Percentiles rank a stretch among this genome's conserved stretches.
These are phyloP conservation scores for Hydrochoerus hydrochaeris DNA, from an alignment of 2,113 vertebrate genomes.

Conservation along the genomic window DNA sequence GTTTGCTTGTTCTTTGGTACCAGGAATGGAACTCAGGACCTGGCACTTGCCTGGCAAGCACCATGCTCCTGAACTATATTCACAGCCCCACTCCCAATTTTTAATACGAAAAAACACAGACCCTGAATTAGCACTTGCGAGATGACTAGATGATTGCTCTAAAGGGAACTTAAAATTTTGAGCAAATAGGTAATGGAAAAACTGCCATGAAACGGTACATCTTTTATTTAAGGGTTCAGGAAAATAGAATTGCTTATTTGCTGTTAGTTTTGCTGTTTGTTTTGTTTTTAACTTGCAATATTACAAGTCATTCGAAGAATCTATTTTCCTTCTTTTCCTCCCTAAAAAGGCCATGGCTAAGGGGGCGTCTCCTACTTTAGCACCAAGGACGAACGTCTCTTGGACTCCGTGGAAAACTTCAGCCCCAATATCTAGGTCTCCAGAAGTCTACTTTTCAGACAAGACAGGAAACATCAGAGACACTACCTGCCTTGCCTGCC, in stretches of 20 bases:
- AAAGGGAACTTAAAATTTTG: neutral
- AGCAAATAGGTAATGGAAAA: neutral
- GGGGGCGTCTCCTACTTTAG: neutral
- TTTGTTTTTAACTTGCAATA: neutral
- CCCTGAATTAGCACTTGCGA: neutral
- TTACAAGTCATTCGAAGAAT: neutral
- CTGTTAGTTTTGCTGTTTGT: neutral
- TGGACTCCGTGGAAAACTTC: neutral
- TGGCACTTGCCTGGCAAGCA: no score
- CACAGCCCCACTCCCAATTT: neutral
- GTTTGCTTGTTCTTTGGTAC: no score
- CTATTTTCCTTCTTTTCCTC: neutral
- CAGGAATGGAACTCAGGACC: no score
- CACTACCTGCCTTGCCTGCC: slow-evolving; percentile 59
- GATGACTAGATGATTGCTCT: slow-evolving; percentile 4
- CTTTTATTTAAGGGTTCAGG: neutral
- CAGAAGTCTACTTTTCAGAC: neutral
- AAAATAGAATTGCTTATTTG: slow-evolving; percentile 5
- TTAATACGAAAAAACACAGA: slow-evolving; percentile 37
- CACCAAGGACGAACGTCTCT: slow-evolving; percentile 26
- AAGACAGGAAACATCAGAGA: slow-evolving; percentile 28
- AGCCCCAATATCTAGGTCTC: fast-evolving
- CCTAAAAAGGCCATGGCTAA: neutral
- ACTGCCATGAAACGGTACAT: neutral
- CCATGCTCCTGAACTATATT: no score